Base-by-base conservation (phyloP, 2,888 invertebrate species). In the Andricus quercusramuli region DNA sequence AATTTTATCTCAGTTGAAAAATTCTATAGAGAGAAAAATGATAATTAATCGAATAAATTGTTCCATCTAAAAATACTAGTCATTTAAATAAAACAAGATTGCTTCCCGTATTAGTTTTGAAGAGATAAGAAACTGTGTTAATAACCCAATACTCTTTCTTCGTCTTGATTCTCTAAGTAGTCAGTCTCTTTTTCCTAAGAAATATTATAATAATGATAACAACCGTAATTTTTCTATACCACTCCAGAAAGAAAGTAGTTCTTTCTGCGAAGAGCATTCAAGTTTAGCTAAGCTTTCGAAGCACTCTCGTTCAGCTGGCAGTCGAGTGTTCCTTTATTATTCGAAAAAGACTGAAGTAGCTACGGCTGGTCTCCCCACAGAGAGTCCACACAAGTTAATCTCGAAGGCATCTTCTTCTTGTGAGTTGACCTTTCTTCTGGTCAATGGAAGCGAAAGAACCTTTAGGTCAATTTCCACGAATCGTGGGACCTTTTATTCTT, bases 121-220 rank as follows among this genome's bases (percentile, higher is more conserved):
- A 32, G 29, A 9, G 13, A 20, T 47, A 11, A 29, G 20, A n/a
- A 74, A 74, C 20, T 51, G 20, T 13, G 11, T 56, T 13, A n/a
- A n/a, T 6, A 56, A 13, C 13, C 47, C 47, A 32, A 51, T n/a
- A 74, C 56, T 29, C 0, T n/a, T 56, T 74, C 29, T 56, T 32
- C 56, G 11, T 56, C 56, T 29, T 32, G 29, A n/a, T 74, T 56
- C 2, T 74, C 6, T 29, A 70, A 70, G 29, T 29, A 32, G 56
- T 74, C 56, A 74, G 74, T 74, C 56, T 74, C 74, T 56, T 56
- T 37, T 74, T 74, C 32, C 56, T 56, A 47, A 32, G 37, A 74
- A 74, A 51, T 74, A 62, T 62, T 25, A 32, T 74, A 74, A 70
- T 70, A 47, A 74, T 74, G 74, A 56, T 74, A 70, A 51, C 70